These are phyloP conservation scores for Yponomeuta plumbellus DNA, from an alignment of 2,888 invertebrate genomes.

Conservation along the genomic window DNA sequence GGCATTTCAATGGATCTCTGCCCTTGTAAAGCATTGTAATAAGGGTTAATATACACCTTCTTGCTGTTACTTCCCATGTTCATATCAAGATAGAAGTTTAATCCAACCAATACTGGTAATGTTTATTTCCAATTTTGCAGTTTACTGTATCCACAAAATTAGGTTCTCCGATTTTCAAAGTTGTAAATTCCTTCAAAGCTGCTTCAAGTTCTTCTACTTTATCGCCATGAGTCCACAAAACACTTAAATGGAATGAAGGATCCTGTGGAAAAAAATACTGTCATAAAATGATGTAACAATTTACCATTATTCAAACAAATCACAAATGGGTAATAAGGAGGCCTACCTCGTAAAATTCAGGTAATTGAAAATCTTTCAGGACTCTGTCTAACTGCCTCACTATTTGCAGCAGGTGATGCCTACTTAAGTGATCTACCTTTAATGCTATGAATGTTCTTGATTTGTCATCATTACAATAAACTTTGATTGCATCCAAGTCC, in stretches of 20 bases:
- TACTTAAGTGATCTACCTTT: conserved; percentile 75
- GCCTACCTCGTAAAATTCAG: conserved; percentile 85
- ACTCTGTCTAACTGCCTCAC: conserved; percentile 79
- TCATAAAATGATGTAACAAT: not conserved
- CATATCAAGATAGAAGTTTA: conserved; percentile 26
- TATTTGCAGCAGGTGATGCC: conserved; percentile 74
- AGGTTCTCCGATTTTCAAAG: conserved; percentile 63
- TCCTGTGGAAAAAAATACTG: conserved; percentile 74
- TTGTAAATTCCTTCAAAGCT: conserved; percentile 47
- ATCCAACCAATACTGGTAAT: conserved; percentile 75
- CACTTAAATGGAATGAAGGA: conserved; percentile 89
- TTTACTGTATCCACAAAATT: conserved; percentile 73
- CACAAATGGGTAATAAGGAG: not conserved
- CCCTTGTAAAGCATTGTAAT: conserved; percentile 41
- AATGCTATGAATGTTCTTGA: conserved; percentile 90
- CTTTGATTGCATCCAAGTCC: conserved; percentile 77
- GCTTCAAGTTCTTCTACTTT: conserved; percentile 64
- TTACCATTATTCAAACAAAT: not conserved
- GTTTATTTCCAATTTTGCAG: conserved; percentile 87
- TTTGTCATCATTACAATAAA: conserved; percentile 90
- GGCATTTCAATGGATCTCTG: conserved; percentile 18
- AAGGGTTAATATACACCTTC: conserved; percentile 63
- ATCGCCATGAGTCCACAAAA: conserved; percentile 87
- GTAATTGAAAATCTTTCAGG: conserved; percentile 84
- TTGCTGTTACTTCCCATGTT: conserved; percentile 25